These are phyloP conservation scores for Taphrorychus bicolor DNA, from an alignment of 2,888 invertebrate species.

Conservation along the genomic window DNA sequence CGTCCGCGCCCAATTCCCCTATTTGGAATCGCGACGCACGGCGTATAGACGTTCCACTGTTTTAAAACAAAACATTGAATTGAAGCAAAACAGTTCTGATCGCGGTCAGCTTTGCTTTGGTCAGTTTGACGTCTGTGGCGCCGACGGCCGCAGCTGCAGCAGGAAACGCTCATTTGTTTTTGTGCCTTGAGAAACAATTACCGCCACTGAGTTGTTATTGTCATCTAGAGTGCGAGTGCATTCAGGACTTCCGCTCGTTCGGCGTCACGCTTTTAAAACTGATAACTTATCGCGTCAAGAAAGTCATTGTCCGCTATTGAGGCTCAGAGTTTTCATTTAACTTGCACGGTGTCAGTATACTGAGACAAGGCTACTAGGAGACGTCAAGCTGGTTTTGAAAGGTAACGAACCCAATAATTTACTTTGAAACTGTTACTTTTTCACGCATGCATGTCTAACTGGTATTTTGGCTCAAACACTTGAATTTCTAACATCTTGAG, in stretches of 20 bases:
- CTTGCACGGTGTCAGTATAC: background rate
- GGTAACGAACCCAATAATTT: slow-evolving; percentile 8
- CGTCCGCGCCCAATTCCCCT: too few relatives aligned
- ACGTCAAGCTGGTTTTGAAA: slow-evolving; percentile 14
- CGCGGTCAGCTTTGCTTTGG: slow-evolving; percentile 9
- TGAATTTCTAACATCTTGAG: too few relatives aligned
- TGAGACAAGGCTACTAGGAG: background rate
- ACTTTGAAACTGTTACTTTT: too few relatives aligned
- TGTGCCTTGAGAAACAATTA: background rate
- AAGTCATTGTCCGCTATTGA: slow-evolving; percentile 2
- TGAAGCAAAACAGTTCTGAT: slow-evolving; percentile 25
- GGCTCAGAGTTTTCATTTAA: background rate
- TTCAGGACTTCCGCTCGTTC: background rate
- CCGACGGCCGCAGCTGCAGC: background rate
- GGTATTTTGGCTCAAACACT: too few relatives aligned
- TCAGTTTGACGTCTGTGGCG: slow-evolving; percentile 22
- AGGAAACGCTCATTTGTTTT: slow-evolving; percentile 16
- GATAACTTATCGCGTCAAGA: background rate
- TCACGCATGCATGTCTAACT: too few relatives aligned
- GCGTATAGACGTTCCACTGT: background rate
- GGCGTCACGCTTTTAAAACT: background rate
- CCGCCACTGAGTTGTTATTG: background rate
- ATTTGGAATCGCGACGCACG: background rate
- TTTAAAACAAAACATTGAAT: slow-evolving; percentile 16
- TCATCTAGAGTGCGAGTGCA: background rate